Percentiles rank a stretch among this genome's conserved stretches.
phyloP scores from a whole-genome alignment of 1,140 invertebrate species.

The Drosophila lowei region DNA sequence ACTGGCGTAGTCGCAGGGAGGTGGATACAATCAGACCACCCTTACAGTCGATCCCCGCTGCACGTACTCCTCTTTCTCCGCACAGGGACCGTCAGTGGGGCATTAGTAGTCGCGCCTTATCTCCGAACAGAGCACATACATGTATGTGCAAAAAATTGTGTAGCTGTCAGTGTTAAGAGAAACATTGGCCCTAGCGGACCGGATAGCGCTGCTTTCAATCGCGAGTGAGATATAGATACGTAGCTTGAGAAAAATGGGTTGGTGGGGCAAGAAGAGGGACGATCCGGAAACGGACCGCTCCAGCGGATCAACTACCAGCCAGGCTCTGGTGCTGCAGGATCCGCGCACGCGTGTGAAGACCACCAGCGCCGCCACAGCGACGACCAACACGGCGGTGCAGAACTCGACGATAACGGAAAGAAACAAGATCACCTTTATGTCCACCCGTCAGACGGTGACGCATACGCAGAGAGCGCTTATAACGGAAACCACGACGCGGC shows the following conservation, averaged over 20 bases:
- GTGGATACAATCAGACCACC: conserved; percentile 5
- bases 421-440: conserved; percentile 64
- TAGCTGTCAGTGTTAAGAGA: too few species aligned
- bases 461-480: conserved; percentile 64
- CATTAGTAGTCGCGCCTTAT: too few species aligned
- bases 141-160: too few species aligned
- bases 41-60: too few species aligned
- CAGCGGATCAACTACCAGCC: conserved; percentile 9
- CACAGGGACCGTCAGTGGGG: background rate
- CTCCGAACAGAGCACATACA: too few species aligned
- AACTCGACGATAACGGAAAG: conserved; percentile 72
- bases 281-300: conserved; percentile 34
- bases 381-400: conserved; percentile 73
- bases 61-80: background rate
- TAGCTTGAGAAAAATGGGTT: conserved; percentile 40
- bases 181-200: too few species aligned
- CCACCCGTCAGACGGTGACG: conserved; percentile 75
- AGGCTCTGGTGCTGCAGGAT: conserved; percentile 64
- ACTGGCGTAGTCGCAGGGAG: background rate
- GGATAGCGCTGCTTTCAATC: too few species aligned
- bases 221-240: conserved; percentile 1
- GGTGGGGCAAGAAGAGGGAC: conserved; percentile 56
- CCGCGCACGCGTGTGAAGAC: conserved; percentile 71
- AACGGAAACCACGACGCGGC: conserved; percentile 66
- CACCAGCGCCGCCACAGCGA: conserved; percentile 65